A percentile compares a stretch with the other conserved stretches of the same genome.
phyloP scores from a whole-genome alignment of 2,797 vertebrate genomes.

The Psittacula derbiana region DNA sequence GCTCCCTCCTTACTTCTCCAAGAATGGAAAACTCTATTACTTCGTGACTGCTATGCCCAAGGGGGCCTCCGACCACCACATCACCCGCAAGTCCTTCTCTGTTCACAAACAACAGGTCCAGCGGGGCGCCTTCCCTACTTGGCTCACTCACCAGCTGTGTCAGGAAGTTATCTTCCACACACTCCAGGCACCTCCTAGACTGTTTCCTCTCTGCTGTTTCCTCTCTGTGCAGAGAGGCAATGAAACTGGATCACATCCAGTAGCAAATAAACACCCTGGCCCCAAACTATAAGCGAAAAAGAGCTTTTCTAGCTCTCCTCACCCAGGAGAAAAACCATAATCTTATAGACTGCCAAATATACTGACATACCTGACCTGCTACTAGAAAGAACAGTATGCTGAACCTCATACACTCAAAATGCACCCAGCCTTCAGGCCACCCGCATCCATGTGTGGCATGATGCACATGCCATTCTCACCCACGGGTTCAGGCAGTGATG shows the following conservation, averaged over 20 bases:
- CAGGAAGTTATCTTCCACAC: neutral
- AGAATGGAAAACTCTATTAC: neutral
- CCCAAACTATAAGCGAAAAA: neutral
- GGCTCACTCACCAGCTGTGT: neutral
- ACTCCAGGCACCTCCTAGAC: neutral
- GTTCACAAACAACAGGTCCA: neutral
- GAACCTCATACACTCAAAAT: rapidly evolving
- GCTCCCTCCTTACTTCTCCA: neutral
- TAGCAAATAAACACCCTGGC: constrained; percentile 41
- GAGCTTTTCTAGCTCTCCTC: neutral
- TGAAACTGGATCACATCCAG: constrained; percentile 46
- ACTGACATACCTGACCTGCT: neutral
- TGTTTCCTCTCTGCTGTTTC: neutral
- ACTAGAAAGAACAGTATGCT: neutral
- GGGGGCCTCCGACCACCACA: neutral
- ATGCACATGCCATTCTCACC: neutral
- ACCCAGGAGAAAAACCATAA: neutral
- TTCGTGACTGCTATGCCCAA: neutral
- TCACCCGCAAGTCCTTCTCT: neutral
- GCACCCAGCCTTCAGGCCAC: rapidly evolving
- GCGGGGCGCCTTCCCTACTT: neutral
- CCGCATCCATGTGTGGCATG: neutral
- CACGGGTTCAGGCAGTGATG: rapidly evolving
- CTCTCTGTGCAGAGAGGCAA: neutral
- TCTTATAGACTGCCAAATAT: neutral